Percentiles rank a stretch among this genome's conserved stretches.
Evolutionary conservation across 2,797 vertebrate species (phyloP).

Genomic region (Enteromius radiatus): DNA sequence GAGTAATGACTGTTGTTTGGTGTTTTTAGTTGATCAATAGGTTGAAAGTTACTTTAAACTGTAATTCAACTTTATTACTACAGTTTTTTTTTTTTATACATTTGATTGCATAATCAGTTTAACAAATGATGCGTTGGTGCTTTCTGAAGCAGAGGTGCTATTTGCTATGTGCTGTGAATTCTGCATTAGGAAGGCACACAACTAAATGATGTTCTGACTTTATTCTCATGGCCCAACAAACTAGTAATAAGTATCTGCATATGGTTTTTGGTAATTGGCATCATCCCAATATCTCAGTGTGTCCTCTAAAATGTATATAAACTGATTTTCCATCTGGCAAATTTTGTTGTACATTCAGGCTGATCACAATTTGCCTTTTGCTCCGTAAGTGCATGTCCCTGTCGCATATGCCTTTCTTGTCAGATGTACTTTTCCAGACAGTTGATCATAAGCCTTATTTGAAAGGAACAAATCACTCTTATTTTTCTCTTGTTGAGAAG

Average conservation of each 20-base stretch:
- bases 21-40: conserved; percentile 39
- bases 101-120: conserved; percentile 52
- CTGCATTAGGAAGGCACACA: neutral
- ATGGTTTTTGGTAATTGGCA: neutral
- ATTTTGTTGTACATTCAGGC: neutral
- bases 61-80: conserved; percentile 34
- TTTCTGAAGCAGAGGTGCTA: neutral
- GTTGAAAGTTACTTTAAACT: conserved; percentile 56
- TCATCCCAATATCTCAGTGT: neutral
- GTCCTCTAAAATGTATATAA: conserved; percentile 8
- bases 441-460: conserved; percentile 38
- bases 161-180: neutral
- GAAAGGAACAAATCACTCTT: conserved; percentile 31
- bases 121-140: conserved; percentile 33
- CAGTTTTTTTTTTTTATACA: conserved; percentile 6
- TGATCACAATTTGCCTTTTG: conserved; percentile 27
- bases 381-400: conserved; percentile 12
- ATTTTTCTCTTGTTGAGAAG: conserved; percentile 14
- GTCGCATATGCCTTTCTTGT: neutral
- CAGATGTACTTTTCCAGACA: conserved; percentile 37
- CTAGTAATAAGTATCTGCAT: neutral
- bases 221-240: conserved; percentile 6
- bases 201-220: neutral
- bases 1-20: conserved; percentile 45
- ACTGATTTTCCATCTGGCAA: conserved; percentile 16